These are phyloP conservation scores for Geophilus truncorum DNA, from an alignment of 2,888 invertebrate genomes.

Conservation along the genomic window DNA sequence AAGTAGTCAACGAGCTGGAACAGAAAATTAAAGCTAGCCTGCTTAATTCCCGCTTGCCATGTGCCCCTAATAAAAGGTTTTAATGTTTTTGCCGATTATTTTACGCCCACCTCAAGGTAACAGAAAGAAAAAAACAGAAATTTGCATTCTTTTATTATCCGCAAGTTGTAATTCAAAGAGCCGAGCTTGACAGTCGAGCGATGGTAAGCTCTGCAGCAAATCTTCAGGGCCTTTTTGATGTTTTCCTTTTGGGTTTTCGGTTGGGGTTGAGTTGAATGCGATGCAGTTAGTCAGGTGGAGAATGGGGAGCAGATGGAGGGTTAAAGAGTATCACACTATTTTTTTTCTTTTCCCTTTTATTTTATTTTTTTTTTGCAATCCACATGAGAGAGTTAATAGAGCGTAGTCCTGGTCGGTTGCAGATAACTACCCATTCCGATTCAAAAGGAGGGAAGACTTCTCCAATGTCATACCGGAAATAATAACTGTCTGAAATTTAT, in stretches of 20 bases:
- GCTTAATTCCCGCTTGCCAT: not conserved
- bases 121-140: not conserved
- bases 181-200: not conserved
- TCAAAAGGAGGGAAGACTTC: not conserved
- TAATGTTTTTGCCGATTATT: not conserved
- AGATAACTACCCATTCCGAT: not conserved
- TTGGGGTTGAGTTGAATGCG: not conserved
- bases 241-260: not conserved
- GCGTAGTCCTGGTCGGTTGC: not conserved
- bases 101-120: not conserved
- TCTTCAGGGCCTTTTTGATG: not conserved
- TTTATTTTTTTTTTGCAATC: not conserved
- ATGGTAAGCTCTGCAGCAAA: not conserved
- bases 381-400: not conserved
- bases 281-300: not conserved
- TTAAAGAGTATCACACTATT: not conserved
- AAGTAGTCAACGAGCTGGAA: not conserved
- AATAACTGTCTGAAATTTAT: not conserved
- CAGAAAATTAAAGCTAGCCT: not conserved
- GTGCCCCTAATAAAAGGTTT: not conserved
- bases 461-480: not conserved
- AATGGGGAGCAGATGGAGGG: not conserved
- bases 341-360: not conserved
- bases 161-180: not conserved
- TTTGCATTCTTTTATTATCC: not conserved